phyloP scores from a whole-genome alignment of 2,888 invertebrate genomes.

The Neoaliturus tenellus region DNA sequence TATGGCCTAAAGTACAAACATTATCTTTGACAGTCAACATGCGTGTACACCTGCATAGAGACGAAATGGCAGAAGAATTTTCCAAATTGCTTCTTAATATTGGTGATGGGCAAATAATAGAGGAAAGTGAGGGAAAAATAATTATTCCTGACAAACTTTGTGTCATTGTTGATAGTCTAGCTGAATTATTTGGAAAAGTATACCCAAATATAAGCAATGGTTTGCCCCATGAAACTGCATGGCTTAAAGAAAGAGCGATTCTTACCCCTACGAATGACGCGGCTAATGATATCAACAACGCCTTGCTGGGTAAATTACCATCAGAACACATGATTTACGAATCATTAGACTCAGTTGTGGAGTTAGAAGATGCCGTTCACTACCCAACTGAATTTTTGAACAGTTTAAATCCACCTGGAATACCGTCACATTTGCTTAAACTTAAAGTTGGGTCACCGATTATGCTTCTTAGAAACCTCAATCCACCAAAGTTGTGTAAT shows the following conservation, averaged over 20 bases:
- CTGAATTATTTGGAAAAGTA: slow-evolving; percentile 64
- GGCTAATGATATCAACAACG: slow-evolving; percentile 46
- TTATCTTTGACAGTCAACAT: too few relatives aligned
- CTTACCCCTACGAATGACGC: slow-evolving; percentile 47
- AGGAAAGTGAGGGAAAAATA: too few relatives aligned
- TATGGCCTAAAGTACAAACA: too few relatives aligned
- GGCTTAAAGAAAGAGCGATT: slow-evolving; percentile 48
- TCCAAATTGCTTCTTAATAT: too few relatives aligned
- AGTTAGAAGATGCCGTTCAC: slow-evolving; percentile 43
- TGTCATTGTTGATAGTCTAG: too few relatives aligned
- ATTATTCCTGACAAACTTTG: too few relatives aligned
- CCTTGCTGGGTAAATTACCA: neutral
- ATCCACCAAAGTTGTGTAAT: slow-evolving; percentile 3
- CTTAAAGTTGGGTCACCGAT: slow-evolving; percentile 55
- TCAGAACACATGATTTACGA: neutral
- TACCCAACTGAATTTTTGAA: slow-evolving; percentile 59
- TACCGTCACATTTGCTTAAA: slow-evolving; percentile 52
- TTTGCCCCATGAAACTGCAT: neutral
- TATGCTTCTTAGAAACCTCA: slow-evolving; percentile 50
- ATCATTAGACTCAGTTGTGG: slow-evolving; percentile 48
- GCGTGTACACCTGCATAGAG: too few relatives aligned
- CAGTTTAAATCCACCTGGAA: slow-evolving; percentile 51
- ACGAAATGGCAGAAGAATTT: too few relatives aligned
- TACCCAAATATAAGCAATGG: neutral
- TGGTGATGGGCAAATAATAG: too few relatives aligned